These are phyloP conservation scores for Drosophila azteca DNA, from an alignment of 1,140 invertebrate species.

Conservation along the genomic window DNA sequence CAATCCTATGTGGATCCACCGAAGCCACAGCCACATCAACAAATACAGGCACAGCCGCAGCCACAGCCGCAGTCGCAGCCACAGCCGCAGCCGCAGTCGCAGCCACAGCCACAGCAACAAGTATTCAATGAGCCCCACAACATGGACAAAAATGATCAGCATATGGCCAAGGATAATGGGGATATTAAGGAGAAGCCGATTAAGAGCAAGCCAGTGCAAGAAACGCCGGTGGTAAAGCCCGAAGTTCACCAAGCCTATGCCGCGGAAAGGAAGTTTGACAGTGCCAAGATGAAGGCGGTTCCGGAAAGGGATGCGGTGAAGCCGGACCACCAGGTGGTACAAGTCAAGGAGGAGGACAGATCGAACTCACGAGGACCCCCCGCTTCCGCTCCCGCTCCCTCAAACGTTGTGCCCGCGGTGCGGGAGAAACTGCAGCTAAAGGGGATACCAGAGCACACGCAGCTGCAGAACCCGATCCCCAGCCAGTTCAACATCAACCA, in stretches of 20 bases:
- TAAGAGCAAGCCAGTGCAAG: slow-evolving; percentile 33
- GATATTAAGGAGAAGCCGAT: slow-evolving; percentile 51
- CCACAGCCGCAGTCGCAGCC: neutral
- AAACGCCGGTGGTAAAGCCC: slow-evolving; percentile 27
- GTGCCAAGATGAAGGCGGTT: slow-evolving; percentile 29
- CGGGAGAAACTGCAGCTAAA: slow-evolving; percentile 68
- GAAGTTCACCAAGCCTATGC: slow-evolving; percentile 13
- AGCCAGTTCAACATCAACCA: slow-evolving; percentile 86
- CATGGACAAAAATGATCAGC: slow-evolving; percentile 9
- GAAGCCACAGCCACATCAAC: neutral
- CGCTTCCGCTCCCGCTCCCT: neutral
- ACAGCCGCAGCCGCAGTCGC: neutral
- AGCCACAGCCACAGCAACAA: neutral
- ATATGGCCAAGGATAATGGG: neutral
- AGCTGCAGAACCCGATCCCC: slow-evolving; percentile 78
- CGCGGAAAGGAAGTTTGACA: slow-evolving; percentile 44
- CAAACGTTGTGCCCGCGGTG: slow-evolving; percentile 34
- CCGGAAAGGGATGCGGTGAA: slow-evolving; percentile 49
- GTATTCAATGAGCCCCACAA: no score
- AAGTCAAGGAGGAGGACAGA: slow-evolving; percentile 74
- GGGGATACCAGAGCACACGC: slow-evolving; percentile 64
- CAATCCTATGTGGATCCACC: neutral
- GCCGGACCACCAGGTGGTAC: slow-evolving; percentile 44
- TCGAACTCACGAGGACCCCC: slow-evolving; percentile 26
- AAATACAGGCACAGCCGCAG: neutral